Evolutionary conservation across 2,797 vertebrate genomes (phyloP), one percentile per base, ranked within the genome.

Genomic region (Enteromius anoplus): DNA sequence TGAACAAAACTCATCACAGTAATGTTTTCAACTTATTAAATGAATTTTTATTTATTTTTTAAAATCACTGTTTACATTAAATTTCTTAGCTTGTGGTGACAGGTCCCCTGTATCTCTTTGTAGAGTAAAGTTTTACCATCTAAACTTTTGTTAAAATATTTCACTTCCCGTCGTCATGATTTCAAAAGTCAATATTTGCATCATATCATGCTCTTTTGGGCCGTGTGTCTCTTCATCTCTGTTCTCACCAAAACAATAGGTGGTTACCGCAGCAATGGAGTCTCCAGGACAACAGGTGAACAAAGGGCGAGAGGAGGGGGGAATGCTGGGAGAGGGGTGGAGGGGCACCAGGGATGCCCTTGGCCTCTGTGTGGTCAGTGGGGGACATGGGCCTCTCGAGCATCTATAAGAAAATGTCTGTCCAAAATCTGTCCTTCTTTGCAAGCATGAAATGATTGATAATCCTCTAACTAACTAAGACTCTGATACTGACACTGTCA

Each of bases 211-310:
- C 85, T 77, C 80, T 75, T 85, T 78, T 79, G 84, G 89, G 91
- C 91, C 88, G 90, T 91, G 87, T 90, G 87, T 89, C 90, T 89
- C 91, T 92, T 92, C 88, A 88, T 90, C 86, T 89, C 88, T 89
- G 85, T 84, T 87, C 82, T 91, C 87, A 92, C 86, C 88, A 86
- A 88, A 88, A 87, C 81, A 87, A 92, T 86, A 89, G 89, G 91
- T 88, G 89, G 92, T 90, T 92, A 91, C 89, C 60, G 89, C 83
- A 82, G 90, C 86, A 86, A 85, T 91, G 82, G 84, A 89, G 92
- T 95, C 92, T 92, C 94, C 93, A 84, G 87, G 93, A 94, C 93
- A 94, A 95, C 94, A 92, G 92, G 90, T 91, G 91, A 88, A 95
- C 93, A 94, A 94, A 92, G 91, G 88, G 90, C 87, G 85, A 88